Percentiles rank a stretch among this genome's conserved stretches.
Conservation (phyloP, 2,113 vertebrate genomes). For the Octodon degus region DNA sequence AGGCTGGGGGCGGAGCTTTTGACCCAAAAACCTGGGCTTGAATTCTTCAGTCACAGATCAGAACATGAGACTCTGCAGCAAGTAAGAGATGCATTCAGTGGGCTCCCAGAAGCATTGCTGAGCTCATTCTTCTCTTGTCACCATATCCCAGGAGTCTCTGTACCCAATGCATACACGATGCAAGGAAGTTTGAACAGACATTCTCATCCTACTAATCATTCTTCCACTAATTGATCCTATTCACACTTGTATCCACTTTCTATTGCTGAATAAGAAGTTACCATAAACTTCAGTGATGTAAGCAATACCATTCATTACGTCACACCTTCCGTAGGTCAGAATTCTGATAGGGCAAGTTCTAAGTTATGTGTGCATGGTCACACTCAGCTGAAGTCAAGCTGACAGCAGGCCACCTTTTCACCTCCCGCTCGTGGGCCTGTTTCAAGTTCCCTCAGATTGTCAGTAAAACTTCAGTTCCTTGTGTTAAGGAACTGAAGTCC, state of each 20-base stretch:
- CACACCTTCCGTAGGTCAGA: neutral
- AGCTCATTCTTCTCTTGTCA: slow-evolving; percentile 5
- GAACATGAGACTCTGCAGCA: neutral
- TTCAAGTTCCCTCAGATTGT: neutral
- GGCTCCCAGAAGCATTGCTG: neutral
- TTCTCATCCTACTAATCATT: slow-evolving; percentile 20
- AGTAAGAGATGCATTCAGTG: neutral
- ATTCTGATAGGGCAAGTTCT: neutral
- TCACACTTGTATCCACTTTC: neutral
- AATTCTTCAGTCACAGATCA: neutral
- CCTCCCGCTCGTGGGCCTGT: neutral
- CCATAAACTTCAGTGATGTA: neutral
- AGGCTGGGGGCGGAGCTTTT: neutral
- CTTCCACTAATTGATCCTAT: slow-evolving; percentile 25
- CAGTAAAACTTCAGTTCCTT: neutral
- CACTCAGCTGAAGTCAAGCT: neutral
- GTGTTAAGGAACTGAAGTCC: neutral
- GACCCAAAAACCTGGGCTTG: neutral
- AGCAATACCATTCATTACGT: neutral
- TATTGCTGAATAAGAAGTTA: neutral
- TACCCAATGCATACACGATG: neutral
- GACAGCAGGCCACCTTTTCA: neutral
- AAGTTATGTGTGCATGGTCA: neutral
- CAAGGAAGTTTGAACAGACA: neutral
- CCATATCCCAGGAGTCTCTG: neutral